Base-by-base conservation (phyloP, 2,113 vertebrate genomes). In the Solea senegalensis region DNA sequence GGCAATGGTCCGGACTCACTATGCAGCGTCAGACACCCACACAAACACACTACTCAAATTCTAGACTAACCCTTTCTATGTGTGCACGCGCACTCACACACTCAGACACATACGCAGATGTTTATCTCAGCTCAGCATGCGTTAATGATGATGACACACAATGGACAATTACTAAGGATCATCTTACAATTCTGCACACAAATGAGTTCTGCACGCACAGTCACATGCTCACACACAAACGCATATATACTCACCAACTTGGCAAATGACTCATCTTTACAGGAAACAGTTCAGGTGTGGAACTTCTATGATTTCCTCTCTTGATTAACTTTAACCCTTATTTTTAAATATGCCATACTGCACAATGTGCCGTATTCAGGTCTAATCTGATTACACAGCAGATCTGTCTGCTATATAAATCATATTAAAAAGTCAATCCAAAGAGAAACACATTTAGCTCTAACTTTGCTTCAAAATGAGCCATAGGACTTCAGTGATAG, bases 121-220 rank as follows among this genome's bases (percentile, higher is more conserved):
- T 34, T 28, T 65, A 44, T 43, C 14, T 71, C n/a, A 39, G 15
- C 1, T 41, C 2, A 60, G 49, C 15, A 7, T 67, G 21, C 51
- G 54, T 65, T n/a, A 43, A 21, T 56, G 48, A 65, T 54, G 51
- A 67, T 57, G 53, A 40, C 43, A 69, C 54, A 53, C 41, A 65
- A 41, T n/a, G 21, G 13, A 68, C 67, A 41, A 51, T 44, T 34
- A 63, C 28, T 0, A 8, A 28, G 14, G 49, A 50, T 59, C 46
- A 53, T 28, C 7, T 53, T 53, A 65, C 39, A 34, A 14, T 57
- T n/a, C 39, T 11, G 11, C 16, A 55, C 41, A 41, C 26, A 40
- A 21, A 34, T 46, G 28, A 48, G 53, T 34, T 13, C 46, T 39
- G 28, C 59, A 63, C 13, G 43, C 34, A 46, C 15, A 16, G 4